These are phyloP conservation scores for Cardinalis cardinalis DNA, from an alignment of 2,113 vertebrate genomes.

Conservation along the genomic window DNA sequence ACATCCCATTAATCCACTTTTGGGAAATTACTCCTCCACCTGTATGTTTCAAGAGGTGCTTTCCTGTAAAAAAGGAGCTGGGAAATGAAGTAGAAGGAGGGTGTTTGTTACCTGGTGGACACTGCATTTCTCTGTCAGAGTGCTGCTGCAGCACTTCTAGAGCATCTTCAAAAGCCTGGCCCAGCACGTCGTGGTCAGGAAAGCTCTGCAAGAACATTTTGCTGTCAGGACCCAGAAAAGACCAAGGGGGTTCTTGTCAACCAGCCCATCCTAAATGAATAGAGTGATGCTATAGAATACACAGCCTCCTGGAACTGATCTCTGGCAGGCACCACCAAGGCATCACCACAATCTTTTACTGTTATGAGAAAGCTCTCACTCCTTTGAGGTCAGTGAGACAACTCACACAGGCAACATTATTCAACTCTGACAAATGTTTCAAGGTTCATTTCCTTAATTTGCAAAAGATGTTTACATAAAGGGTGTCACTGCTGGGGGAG, in stretches of 20 bases:
- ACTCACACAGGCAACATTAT: not conserved
- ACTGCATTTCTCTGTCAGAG: conserved; percentile 74
- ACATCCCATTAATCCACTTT: not conserved
- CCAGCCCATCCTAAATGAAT: not conserved
- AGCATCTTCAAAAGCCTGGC: conserved; percentile 90
- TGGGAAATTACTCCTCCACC: not conserved
- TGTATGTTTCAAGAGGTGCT: not conserved
- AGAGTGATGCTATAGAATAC: not conserved
- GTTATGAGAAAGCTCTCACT: not conserved
- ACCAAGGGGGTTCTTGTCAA: not conserved
- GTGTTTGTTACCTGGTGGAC: conserved; percentile 69
- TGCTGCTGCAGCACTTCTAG: conserved; percentile 92
- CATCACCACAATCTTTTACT: not conserved
- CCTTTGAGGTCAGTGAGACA: not conserved
- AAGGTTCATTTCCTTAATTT: conserved; percentile 33
- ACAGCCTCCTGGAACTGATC: not conserved
- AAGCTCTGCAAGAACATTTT: conserved; percentile 70
- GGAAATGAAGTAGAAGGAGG: not conserved
- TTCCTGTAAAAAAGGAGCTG: not conserved
- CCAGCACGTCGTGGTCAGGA: conserved; percentile 81
- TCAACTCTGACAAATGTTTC: not conserved
- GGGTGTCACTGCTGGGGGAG: not conserved
- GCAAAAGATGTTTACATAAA: not conserved
- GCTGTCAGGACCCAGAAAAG: not conserved
- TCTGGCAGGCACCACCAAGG: not conserved